These are phyloP conservation scores for Taenaris catops DNA, from an alignment of 2,888 invertebrate species.

Conservation along the genomic window DNA sequence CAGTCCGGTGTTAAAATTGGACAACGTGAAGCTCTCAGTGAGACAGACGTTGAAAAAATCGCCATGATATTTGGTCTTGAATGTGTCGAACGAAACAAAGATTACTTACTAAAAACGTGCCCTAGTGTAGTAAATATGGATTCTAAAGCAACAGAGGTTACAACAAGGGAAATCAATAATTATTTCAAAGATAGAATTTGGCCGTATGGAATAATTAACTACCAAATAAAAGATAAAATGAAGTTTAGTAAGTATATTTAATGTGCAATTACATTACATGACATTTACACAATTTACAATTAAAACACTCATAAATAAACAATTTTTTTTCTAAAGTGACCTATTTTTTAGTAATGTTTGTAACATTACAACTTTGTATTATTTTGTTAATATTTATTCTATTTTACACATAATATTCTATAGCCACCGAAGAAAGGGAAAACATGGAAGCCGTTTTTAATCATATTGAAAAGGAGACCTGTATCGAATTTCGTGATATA, in stretches of 20 bases:
- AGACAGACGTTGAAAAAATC: conserved; percentile 55
- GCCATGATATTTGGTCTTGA: conserved; percentile 46
- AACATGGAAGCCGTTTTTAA: conserved; percentile 55
- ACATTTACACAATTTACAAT: too few species aligned
- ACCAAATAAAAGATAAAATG: conserved; percentile 41
- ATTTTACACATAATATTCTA: too few species aligned
- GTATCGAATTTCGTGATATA: conserved; percentile 47
- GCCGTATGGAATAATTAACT: conserved; percentile 53
- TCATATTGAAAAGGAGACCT: conserved; percentile 65
- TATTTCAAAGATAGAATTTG: conserved; percentile 54
- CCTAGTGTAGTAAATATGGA: conserved; percentile 45
- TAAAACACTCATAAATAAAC: too few species aligned
- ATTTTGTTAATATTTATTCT: too few species aligned
- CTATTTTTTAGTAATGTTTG: too few species aligned
- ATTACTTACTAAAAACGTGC: conserved; percentile 58
- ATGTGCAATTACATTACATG: too few species aligned
- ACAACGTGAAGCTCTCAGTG: conserved; percentile 59
- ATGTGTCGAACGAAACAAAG: conserved; percentile 51
- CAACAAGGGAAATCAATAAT: conserved; percentile 36
- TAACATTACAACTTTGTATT: too few species aligned
- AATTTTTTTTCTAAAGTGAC: too few species aligned
- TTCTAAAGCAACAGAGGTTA: conserved; percentile 17
- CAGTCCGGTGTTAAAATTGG: conserved; percentile 49
- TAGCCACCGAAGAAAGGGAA: conserved; percentile 60
- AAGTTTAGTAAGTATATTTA: conserved; percentile 54